Conservation (phyloP, 2,797 vertebrate species). For the Hydrocynus forskahlii region DNA sequence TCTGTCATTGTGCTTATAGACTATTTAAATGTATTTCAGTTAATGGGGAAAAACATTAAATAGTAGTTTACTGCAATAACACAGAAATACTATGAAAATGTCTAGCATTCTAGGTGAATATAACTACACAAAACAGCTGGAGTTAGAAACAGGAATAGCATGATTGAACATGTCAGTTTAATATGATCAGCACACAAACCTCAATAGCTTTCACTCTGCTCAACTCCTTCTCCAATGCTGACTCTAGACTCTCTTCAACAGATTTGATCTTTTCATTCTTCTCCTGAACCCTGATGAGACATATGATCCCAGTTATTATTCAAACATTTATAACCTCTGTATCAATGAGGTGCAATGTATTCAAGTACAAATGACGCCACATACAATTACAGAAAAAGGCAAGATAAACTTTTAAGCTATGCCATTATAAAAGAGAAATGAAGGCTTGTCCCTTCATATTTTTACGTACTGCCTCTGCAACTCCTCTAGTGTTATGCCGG, state of each 20-base stretch:
- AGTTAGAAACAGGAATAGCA: not conserved
- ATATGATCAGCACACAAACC: conserved; percentile 70
- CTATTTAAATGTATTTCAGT: too few relatives aligned
- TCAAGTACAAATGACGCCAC: not conserved
- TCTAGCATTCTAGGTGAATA: not conserved
- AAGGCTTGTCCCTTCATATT: not conserved
- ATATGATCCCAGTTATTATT: not conserved
- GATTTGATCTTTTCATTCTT: conserved; percentile 87
- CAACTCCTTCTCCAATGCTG: conserved; percentile 80
- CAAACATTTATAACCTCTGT: not conserved
- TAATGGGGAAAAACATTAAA: too few relatives aligned
- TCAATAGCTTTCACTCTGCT: conserved; percentile 81
- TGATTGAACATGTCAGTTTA: not conserved
- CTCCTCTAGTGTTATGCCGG: conserved; percentile 84
- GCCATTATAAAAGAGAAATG: not conserved
- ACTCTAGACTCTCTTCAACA: conserved; percentile 85
- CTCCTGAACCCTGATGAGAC: conserved; percentile 81
- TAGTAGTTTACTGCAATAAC: not conserved
- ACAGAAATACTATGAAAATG: not conserved
- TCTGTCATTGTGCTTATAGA: too few relatives aligned
- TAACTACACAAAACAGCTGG: not conserved
- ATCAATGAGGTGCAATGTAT: not conserved
- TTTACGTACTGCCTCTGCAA: conserved; percentile 88
- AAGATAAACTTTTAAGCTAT: too few relatives aligned
- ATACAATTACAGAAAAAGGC: not conserved